Evolutionary conservation across 2,113 vertebrate species (phyloP).

Genomic region (Pollachius pollachius): DNA sequence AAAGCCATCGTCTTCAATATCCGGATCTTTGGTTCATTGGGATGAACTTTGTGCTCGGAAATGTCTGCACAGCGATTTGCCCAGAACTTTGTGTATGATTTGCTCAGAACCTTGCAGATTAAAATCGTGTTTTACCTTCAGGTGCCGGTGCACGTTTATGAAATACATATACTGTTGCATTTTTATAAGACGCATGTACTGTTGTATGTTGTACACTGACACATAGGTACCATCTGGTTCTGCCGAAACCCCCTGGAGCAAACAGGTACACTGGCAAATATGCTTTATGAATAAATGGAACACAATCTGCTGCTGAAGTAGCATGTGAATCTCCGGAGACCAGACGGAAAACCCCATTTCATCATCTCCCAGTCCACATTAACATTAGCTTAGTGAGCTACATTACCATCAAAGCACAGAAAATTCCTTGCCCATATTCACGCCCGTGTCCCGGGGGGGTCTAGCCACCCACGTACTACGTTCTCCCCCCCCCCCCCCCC

Average conservation of each 20-base stretch:
- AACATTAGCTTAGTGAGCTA: constrained; percentile 46
- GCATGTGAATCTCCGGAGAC: constrained; percentile 37
- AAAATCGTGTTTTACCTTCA: constrained; percentile 8
- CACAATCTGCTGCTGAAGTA: constrained; percentile 44
- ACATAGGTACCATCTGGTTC: constrained; percentile 2
- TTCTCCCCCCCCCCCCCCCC: neutral
- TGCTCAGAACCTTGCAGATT: neutral
- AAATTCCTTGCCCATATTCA: constrained; percentile 38
- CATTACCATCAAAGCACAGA: constrained; percentile 52
- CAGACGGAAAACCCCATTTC: constrained; percentile 46
- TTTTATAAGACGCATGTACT: neutral
- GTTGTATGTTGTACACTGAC: constrained; percentile 12
- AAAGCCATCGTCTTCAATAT: constrained; percentile 25
- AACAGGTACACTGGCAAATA: neutral
- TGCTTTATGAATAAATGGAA: constrained; percentile 45
- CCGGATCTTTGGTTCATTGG: constrained; percentile 18
- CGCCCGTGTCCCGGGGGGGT: constrained; percentile 21
- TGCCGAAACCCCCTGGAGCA: neutral
- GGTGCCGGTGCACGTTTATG: neutral
- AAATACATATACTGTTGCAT: neutral
- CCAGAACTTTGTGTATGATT: neutral
- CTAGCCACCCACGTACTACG: constrained; percentile 36
- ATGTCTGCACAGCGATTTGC: constrained; percentile 12
- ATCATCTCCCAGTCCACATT: constrained; percentile 41
- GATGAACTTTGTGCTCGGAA: constrained; percentile 1